These are phyloP conservation scores for Tricholaema leucomelas DNA, from an alignment of 2,113 vertebrate species.

Conservation along the genomic window DNA sequence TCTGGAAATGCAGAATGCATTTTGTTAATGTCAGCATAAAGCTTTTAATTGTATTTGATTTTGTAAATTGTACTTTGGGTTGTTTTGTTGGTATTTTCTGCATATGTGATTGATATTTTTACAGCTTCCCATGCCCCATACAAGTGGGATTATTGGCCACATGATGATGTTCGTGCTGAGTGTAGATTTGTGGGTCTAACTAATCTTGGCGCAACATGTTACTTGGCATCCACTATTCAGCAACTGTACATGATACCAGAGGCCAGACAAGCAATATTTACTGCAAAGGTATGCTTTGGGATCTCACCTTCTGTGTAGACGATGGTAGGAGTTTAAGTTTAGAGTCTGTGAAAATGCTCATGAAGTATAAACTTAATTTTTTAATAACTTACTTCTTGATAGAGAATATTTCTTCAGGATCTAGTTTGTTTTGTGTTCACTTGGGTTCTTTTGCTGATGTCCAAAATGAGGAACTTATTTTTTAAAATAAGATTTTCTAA, in stretches of 20 bases:
- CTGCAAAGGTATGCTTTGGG: conserved; percentile 85
- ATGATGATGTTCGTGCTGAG: conserved; percentile 95
- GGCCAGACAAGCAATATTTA: conserved; percentile 96
- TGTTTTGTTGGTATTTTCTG: neutral
- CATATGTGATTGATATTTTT: neutral
- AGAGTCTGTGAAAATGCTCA: neutral
- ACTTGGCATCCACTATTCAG: conserved; percentile 98
- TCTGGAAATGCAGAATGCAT: neutral
- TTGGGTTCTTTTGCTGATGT: neutral
- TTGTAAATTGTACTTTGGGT: neutral
- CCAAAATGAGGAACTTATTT: neutral
- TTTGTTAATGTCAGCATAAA: neutral
- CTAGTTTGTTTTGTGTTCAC: neutral
- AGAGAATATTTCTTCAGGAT: neutral
- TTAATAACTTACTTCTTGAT: neutral
- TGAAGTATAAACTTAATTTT: neutral
- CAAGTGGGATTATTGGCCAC: conserved; percentile 99
- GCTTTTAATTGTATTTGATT: neutral
- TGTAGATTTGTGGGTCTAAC: conserved; percentile 97
- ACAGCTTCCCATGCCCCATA: conserved; percentile 96
- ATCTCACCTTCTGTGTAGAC: neutral
- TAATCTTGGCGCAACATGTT: conserved; percentile 97
- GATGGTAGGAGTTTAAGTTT: neutral
- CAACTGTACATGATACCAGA: conserved; percentile 99
- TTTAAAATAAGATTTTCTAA: neutral